Evolutionary conservation across 2,113 vertebrate genomes (phyloP).

Genomic region (Sardina pilchardus): DNA sequence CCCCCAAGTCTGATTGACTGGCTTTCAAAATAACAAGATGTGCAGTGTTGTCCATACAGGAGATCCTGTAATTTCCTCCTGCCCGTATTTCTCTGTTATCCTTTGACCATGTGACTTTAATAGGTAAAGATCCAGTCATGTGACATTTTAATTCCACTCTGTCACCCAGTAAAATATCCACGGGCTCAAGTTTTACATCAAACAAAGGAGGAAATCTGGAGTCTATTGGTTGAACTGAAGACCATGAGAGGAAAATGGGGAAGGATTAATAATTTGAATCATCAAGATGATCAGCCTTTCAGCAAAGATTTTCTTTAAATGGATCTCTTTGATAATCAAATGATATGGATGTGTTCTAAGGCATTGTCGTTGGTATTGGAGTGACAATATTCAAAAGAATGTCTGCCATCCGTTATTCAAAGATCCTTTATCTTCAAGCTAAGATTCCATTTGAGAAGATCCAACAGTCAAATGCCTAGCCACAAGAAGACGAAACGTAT

Average conservation of each 20-base stretch:
- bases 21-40: constrained; percentile 84
- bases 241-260: not conserved
- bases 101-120: constrained; percentile 90
- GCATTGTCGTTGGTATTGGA: not conserved
- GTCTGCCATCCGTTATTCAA: not conserved
- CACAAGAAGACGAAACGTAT: not conserved
- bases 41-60: constrained; percentile 78
- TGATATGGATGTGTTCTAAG: not conserved
- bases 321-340: not conserved
- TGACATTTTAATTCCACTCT: constrained; percentile 87
- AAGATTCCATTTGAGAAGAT: not conserved
- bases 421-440: not conserved
- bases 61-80: constrained; percentile 88
- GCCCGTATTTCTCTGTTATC: constrained; percentile 87
- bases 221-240: constrained; percentile 66
- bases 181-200: constrained; percentile 81
- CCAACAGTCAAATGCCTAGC: not conserved
- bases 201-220: constrained; percentile 84
- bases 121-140: constrained; percentile 81
- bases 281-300: not conserved
- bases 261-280: not conserved
- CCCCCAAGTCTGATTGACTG: constrained; percentile 76
- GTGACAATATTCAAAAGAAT: not conserved
- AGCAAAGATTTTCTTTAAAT: not conserved
- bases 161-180: constrained; percentile 79